A percentile compares a stretch with the other conserved stretches of the same genome.
Evolutionary conservation across 1,140 invertebrate genomes (phyloP).

Genomic region (Caenorhabditis latens): DNA sequence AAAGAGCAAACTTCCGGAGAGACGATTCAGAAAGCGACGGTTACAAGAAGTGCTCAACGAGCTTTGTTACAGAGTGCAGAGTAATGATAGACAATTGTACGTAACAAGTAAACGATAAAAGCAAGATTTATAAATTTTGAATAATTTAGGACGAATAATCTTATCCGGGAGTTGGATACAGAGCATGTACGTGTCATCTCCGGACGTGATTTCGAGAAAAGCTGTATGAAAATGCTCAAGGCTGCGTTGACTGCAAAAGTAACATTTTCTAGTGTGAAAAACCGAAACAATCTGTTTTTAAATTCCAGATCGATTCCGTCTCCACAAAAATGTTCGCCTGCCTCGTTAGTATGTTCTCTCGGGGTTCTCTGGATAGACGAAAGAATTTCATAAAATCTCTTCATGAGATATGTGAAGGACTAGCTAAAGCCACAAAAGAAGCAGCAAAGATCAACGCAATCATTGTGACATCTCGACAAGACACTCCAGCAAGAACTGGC

Average conservation of each 20-base stretch:
- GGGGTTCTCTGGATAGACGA: not conserved
- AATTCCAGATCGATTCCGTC: constrained; percentile 42
- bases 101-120: not conserved
- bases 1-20: not conserved
- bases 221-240: constrained; percentile 3
- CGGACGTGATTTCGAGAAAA: not conserved
- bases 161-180: constrained; percentile 5
- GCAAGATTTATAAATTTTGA: too few relatives aligned
- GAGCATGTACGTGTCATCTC: constrained; percentile 29
- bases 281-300: not conserved
- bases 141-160: not conserved
- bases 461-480: too few relatives aligned
- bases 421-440: not conserved
- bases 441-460: not conserved
- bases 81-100: constrained; percentile 39
- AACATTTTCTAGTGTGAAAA: too few relatives aligned
- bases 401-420: not conserved
- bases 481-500: too few relatives aligned
- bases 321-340: not conserved
- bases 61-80: not conserved
- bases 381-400: not conserved
- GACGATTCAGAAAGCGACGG: not conserved
- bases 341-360: constrained; percentile 1
- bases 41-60: constrained; percentile 38
- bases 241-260: constrained; percentile 20